phyloP scores from a whole-genome alignment of 2,113 vertebrate genomes.

The Carassius gibelio region DNA sequence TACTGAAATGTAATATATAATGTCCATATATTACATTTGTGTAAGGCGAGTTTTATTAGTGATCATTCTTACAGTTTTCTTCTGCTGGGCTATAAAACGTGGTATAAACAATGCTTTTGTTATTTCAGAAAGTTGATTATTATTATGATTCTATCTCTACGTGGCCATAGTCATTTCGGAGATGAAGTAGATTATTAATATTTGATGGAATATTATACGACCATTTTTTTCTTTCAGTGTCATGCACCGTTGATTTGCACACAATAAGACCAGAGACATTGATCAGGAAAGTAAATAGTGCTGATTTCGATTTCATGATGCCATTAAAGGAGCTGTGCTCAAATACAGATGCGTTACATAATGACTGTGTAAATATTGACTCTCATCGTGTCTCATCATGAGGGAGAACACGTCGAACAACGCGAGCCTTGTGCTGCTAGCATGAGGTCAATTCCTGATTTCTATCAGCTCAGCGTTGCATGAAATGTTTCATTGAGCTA shows the following conservation, averaged over 20 bases:
- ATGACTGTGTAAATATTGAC: slow-evolving; percentile 34
- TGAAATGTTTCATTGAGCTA: slow-evolving; percentile 24
- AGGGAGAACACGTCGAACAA: slow-evolving; percentile 14
- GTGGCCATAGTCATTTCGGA: not conserved
- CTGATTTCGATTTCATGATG: not conserved
- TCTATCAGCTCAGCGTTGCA: slow-evolving; percentile 6
- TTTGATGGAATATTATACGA: not conserved
- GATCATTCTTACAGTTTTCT: no score
- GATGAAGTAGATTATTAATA: not conserved
- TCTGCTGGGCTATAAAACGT: no score
- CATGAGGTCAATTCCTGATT: slow-evolving; percentile 13
- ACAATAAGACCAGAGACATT: not conserved
- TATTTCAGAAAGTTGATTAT: not conserved
- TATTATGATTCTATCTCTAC: no score
- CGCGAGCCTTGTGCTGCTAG: slow-evolving; percentile 40
- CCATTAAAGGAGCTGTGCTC: slow-evolving; percentile 14
- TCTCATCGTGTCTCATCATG: not conserved
- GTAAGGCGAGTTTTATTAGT: no score
- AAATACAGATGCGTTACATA: slow-evolving; percentile 38
- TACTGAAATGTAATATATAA: no score
- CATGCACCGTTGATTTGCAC: not conserved
- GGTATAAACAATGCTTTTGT: not conserved
- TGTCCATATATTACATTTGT: no score
- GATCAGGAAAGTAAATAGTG: not conserved
- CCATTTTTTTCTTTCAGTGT: not conserved